phyloP scores from a whole-genome alignment of 2,797 vertebrate species.

The Anas georgica region DNA sequence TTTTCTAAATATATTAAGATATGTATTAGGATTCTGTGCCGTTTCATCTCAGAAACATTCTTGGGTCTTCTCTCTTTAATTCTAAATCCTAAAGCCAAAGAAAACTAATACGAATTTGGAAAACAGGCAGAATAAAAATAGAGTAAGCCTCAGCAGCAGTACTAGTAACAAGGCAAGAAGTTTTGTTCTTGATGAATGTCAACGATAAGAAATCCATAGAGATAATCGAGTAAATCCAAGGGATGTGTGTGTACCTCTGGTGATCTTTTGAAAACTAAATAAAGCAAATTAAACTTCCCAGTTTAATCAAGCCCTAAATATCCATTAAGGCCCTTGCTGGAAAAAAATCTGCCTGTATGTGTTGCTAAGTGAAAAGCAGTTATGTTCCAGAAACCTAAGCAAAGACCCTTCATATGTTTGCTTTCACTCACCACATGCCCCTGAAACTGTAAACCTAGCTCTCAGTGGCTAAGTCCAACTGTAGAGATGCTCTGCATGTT shows the following conservation, averaged over 20 bases:
- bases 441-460: background rate
- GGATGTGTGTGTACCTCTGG: background rate
- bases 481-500: background rate
- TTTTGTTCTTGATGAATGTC: background rate
- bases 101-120: background rate
- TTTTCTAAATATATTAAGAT: background rate
- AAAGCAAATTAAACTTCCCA: background rate
- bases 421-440: constrained; percentile 28
- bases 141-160: background rate
- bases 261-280: background rate
- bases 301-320: constrained; percentile 12
- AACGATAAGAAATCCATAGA: background rate
- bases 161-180: background rate
- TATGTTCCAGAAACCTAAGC: background rate
- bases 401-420: background rate
- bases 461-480: background rate
- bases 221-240: background rate
- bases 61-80: background rate
- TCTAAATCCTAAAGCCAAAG: background rate
- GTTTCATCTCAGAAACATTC: background rate
- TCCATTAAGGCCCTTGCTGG: background rate
- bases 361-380: background rate
- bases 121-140: background rate
- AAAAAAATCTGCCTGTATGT: background rate
- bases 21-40: background rate